Percentiles rank a stretch among this genome's conserved stretches.
phyloP scores from a whole-genome alignment of 2,113 vertebrate genomes.

The Hemibagrus wyckioides region DNA sequence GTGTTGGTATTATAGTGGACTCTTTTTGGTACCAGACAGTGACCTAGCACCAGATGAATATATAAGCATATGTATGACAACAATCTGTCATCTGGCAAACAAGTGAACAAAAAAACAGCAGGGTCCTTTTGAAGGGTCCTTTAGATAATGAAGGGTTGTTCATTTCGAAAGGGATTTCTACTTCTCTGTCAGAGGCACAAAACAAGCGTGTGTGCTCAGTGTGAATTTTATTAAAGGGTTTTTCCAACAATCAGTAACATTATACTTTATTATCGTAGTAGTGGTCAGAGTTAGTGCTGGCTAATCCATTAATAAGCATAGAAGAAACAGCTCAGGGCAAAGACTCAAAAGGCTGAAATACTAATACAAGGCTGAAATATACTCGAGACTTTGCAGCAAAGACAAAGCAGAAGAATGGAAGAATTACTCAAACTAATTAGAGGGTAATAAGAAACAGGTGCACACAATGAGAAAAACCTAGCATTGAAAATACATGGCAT shows the following conservation, averaged over 20 bases:
- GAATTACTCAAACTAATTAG: not conserved
- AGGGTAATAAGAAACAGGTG: not conserved
- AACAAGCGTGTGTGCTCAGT: not conserved
- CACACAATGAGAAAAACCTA: not conserved
- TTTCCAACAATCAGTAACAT: not conserved
- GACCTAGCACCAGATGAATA: not conserved
- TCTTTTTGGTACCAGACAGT: not conserved
- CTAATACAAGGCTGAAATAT: not conserved
- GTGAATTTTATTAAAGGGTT: not conserved
- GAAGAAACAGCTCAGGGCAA: not conserved
- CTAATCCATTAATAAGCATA: not conserved
- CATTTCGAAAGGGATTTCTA: not conserved
- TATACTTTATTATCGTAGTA: not conserved
- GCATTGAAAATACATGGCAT: not conserved
- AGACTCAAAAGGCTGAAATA: not conserved
- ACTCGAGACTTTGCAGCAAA: not conserved
- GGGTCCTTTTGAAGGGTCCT: not conserved
- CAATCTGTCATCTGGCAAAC: not conserved
- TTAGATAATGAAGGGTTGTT: not conserved
- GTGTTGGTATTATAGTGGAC: not conserved
- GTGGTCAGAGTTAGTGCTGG: not conserved
- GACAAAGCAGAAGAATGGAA: not conserved
- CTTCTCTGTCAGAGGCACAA: not conserved
- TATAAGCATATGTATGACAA: not conserved
- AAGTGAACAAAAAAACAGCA: not conserved